Evolutionary conservation across 2,113 vertebrate genomes (phyloP).

Genomic region (Corythaeola cristata): DNA sequence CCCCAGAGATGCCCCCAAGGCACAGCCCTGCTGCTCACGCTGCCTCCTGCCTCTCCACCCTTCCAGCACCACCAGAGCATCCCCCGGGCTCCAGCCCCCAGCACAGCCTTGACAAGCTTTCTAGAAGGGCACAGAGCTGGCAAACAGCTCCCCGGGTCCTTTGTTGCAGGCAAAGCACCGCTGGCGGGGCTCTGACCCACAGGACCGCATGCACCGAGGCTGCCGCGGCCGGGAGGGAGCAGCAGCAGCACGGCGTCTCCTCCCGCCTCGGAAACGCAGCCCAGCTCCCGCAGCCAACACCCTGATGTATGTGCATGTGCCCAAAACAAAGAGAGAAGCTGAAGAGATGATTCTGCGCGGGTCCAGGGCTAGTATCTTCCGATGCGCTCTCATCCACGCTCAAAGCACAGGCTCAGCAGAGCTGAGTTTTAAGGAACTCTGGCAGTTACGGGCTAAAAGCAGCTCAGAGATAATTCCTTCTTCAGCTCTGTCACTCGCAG

Average conservation of each 20-base stretch:
- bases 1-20: neutral
- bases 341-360: neutral
- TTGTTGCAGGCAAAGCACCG: neutral
- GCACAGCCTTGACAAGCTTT: neutral
- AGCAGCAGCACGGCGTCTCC: neutral
- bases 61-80: neutral
- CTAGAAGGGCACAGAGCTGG: neutral
- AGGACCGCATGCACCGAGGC: neutral
- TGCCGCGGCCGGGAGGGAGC: fast-evolving
- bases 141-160: neutral
- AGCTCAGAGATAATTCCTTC: neutral
- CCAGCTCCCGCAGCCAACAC: neutral
- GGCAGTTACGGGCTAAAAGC: slow-evolving; percentile 9
- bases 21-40: neutral
- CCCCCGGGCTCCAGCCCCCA: neutral
- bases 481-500: slow-evolving; percentile 15
- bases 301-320: neutral
- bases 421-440: neutral
- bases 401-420: neutral
- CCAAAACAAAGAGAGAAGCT: slow-evolving; percentile 37
- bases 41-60: neutral
- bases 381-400: slow-evolving; percentile 24
- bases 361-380: slow-evolving; percentile 56
- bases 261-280: neutral
- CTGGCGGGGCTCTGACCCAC: neutral